These are phyloP conservation scores for Garrulus glandarius DNA, from an alignment of 2,797 vertebrate genomes.

Conservation along the genomic window DNA sequence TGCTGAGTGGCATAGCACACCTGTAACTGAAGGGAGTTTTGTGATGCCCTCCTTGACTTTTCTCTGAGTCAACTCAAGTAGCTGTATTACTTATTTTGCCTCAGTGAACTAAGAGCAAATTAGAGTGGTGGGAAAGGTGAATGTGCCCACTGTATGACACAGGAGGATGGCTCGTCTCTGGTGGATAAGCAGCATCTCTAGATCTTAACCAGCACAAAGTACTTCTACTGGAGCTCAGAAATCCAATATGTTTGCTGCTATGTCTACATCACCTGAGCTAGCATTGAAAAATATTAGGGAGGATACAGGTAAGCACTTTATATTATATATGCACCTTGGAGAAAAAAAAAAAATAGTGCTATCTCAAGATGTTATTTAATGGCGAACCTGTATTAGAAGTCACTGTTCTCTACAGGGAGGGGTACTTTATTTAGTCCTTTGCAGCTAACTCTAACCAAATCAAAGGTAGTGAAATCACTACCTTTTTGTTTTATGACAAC, in stretches of 20 bases:
- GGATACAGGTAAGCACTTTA: neutral
- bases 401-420: neutral
- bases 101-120: neutral
- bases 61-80: neutral
- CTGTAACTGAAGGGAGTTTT: neutral
- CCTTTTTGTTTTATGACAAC: neutral
- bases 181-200: neutral
- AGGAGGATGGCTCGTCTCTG: neutral
- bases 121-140: neutral
- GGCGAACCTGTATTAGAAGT: neutral
- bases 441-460: neutral
- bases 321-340: neutral
- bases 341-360: neutral
- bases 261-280: neutral
- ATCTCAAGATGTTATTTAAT: neutral
- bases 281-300: neutral
- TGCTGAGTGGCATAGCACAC: neutral
- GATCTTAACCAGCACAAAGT: neutral
- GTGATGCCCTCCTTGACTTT: neutral
- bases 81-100: neutral
- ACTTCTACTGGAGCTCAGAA: neutral
- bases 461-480: neutral
- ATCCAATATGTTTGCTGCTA: neutral
- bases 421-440: neutral
- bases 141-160: neutral